Conservation (phyloP, 2,113 vertebrate species). For the Seriola dumerili region DNA sequence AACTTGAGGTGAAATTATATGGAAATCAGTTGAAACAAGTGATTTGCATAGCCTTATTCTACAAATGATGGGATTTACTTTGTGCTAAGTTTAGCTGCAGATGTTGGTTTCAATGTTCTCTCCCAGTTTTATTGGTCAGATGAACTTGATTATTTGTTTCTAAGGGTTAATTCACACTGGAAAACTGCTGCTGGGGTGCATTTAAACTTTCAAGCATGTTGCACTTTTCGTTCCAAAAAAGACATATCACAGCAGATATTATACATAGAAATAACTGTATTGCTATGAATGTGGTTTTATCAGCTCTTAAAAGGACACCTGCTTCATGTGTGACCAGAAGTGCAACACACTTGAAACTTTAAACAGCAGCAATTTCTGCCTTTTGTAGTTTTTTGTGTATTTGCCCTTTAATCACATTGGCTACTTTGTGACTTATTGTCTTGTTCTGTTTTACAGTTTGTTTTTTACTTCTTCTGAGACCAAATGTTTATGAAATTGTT, state of each 20-base stretch:
- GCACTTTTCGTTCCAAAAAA: background rate
- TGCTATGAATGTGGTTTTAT: constrained; percentile 35
- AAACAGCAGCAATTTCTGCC: constrained; percentile 9
- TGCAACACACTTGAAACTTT: background rate
- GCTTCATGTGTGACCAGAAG: background rate
- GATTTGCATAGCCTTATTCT: constrained; percentile 52
- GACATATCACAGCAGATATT: constrained; percentile 24
- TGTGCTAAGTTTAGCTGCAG: constrained; percentile 63
- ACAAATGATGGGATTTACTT: constrained; percentile 60
- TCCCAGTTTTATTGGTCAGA: constrained; percentile 81
- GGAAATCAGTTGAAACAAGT: constrained; percentile 27
- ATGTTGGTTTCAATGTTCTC: constrained; percentile 62
- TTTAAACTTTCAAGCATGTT: background rate
- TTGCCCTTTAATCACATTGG: constrained; percentile 23
- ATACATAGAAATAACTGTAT: background rate
- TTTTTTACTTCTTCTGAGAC: constrained; percentile 64
- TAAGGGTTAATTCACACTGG: constrained; percentile 42
- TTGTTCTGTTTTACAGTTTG: constrained; percentile 62
- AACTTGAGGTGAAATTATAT: background rate
- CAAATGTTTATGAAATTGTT: constrained; percentile 77
- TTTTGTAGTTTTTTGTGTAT: constrained; percentile 45
- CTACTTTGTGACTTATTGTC: constrained; percentile 44
- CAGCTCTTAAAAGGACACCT: constrained; percentile 23
- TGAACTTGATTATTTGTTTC: constrained; percentile 69
- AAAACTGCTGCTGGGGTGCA: background rate